phyloP scores from a whole-genome alignment of 2,113 vertebrate species.

The Melanocharis versteri region DNA sequence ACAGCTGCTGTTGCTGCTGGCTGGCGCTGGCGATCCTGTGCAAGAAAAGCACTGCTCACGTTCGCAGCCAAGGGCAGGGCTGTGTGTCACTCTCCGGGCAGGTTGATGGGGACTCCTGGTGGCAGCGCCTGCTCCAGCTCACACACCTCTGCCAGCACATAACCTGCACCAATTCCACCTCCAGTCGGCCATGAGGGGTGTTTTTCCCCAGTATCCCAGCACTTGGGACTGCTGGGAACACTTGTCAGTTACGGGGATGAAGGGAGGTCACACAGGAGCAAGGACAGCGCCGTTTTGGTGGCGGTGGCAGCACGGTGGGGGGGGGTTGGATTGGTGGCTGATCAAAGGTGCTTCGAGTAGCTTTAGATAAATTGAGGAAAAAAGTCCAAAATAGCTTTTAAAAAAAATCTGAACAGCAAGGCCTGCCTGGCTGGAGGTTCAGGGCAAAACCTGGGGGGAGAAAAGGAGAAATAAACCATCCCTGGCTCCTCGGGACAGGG shows the following conservation, averaged over 20 bases:
- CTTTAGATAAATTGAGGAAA: neutral
- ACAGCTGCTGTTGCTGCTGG: neutral
- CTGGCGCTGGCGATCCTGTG: fast-evolving
- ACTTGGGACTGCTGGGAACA: neutral
- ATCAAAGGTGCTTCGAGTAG: neutral
- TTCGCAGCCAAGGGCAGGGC: fast-evolving
- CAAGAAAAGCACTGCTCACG: fast-evolving
- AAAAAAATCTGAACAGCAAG: neutral
- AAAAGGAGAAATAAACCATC: neutral
- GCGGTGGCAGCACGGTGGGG: fast-evolving
- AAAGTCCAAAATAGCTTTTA: neutral
- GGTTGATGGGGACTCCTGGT: neutral
- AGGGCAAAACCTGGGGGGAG: neutral
- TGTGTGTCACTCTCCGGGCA: neutral
- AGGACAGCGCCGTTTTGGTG: fast-evolving
- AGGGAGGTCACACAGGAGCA: neutral
- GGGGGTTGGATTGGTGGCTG: neutral
- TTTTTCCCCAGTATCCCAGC: neutral
- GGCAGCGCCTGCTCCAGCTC: neutral
- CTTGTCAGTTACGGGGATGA: neutral
- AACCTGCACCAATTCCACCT: fast-evolving
- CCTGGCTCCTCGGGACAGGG: neutral
- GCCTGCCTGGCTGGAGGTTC: neutral
- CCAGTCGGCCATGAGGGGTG: fast-evolving
- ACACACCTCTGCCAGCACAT: fast-evolving